Evolutionary conservation across 2,113 vertebrate genomes (phyloP).

Genomic region (Larimichthys crocea): DNA sequence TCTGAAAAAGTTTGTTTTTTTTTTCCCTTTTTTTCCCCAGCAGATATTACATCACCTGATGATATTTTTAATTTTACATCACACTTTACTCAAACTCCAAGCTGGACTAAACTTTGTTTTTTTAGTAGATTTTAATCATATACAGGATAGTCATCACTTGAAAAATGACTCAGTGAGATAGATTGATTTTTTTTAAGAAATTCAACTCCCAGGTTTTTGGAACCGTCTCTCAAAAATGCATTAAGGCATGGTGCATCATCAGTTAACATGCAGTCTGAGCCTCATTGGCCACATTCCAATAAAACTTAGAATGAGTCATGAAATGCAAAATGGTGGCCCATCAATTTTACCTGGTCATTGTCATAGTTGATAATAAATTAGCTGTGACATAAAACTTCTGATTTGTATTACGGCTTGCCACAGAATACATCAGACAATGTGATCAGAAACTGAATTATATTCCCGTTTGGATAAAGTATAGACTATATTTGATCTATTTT

Average conservation of each 20-base stretch:
- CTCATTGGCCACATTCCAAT: conserved; percentile 37
- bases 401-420: conserved; percentile 17
- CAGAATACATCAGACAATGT: not conserved
- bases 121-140: conserved; percentile 6
- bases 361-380: conserved; percentile 18
- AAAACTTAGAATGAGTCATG: conserved; percentile 36
- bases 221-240: conserved; percentile 48
- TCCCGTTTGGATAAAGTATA: not conserved
- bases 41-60: not conserved
- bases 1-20: conserved; percentile 9
- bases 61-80: not conserved
- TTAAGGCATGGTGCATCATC: conserved; percentile 23
- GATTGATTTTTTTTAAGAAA: conserved; percentile 25
- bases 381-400: conserved; percentile 23
- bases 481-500: not conserved
- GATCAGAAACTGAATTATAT: conserved; percentile 10
- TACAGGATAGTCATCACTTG: not conserved
- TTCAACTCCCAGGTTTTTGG: conserved; percentile 22
- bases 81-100: conserved; percentile 15
- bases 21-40: not conserved
- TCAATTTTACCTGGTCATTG: conserved; percentile 35
- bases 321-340: conserved; percentile 26
- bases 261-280: conserved; percentile 16
- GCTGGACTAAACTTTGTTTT: conserved; percentile 10
- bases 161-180: conserved; percentile 32